Conservation (phyloP, 1,140 invertebrate genomes). For the Achatina immaculata region DNA sequence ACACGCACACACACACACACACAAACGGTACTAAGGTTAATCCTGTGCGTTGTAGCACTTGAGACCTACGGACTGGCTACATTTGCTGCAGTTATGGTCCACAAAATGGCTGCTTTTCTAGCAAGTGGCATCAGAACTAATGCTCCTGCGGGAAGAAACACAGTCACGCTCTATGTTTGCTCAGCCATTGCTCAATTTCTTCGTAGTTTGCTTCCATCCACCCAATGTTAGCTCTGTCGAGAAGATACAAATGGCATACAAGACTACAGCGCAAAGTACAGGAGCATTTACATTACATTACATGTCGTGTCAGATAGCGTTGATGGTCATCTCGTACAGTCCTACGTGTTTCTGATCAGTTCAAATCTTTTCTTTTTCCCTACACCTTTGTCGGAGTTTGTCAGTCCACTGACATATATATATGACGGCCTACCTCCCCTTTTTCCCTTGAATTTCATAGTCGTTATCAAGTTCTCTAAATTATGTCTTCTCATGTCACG, state of each 20-base stretch:
- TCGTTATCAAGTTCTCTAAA: no score
- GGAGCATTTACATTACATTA: not conserved
- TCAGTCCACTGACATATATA: not conserved
- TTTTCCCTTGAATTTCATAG: no score
- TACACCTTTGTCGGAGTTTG: not conserved
- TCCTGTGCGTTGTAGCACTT: no score
- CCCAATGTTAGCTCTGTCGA: slow-evolving; percentile 60
- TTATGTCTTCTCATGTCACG: no score
- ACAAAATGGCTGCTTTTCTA: no score
- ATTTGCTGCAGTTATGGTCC: no score
- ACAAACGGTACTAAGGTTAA: no score
- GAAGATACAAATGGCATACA: slow-evolving; percentile 4
- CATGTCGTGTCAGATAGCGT: not conserved
- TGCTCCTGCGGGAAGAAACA: no score
- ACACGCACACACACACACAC: no score
- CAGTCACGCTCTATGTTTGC: not conserved
- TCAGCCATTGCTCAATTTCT: slow-evolving; percentile 55
- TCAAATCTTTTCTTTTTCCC: not conserved
- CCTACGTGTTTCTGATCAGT: no score
- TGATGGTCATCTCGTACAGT: not conserved
- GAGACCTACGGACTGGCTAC: no score
- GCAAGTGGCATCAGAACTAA: no score
- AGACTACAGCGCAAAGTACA: not conserved
- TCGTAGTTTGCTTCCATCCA: slow-evolving; percentile 62
- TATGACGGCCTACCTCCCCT: not conserved